Base-by-base conservation (phyloP, 2,797 vertebrate species). In the Scolopax bukidnonensis region DNA sequence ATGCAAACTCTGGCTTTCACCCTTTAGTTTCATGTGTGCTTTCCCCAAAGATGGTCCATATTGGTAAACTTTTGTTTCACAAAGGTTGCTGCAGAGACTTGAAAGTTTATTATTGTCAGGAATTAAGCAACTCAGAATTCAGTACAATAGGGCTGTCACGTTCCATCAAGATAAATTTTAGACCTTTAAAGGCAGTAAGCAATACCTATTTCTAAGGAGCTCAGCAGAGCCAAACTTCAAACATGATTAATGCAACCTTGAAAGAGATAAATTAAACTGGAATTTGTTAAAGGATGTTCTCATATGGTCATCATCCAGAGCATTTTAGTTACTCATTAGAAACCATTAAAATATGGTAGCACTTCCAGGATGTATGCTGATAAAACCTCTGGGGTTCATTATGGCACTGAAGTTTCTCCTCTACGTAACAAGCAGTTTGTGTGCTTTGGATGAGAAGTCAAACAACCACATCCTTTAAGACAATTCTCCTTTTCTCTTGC, bases 181-280 rank as follows among this genome's bases (percentile, higher is more conserved):
- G 27, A 18, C 87, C 57, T 57, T 84, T 84, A 75, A 79, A 76
- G 17, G 38, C 74, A 67, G 51, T 54, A 88, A 75, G 41, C 11
- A 80, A 71, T 84, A 60, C 11, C 60, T 76, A 70, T 38, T 87
- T 64, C 53, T 63, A 41, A 84, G 51, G 12, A 89, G 36, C 47
- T 81, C 61, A 80, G 48, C 36, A 93, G 51, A 40, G 47, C 25
- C 65, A 57, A 80, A 81, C 30, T 85, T 92, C 45, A 68, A 74
- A 54, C 7, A 67, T 13, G 38, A 84, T 82, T 87, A 88, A 50
- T 54, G 38, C 28, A 87, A 54, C 38, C 19, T 74, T 84, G 48
- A 83, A 91, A 82, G 60, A 89, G 9, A 74, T 24, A 94, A 89
- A 91, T 84, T 73, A 90, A 80, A 57, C 57, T 71, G 40, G 32